Percentiles rank a stretch among this genome's conserved stretches.
phyloP scores from a whole-genome alignment of 2,113 vertebrate species.

The Psammodynastes pulverulentus region DNA sequence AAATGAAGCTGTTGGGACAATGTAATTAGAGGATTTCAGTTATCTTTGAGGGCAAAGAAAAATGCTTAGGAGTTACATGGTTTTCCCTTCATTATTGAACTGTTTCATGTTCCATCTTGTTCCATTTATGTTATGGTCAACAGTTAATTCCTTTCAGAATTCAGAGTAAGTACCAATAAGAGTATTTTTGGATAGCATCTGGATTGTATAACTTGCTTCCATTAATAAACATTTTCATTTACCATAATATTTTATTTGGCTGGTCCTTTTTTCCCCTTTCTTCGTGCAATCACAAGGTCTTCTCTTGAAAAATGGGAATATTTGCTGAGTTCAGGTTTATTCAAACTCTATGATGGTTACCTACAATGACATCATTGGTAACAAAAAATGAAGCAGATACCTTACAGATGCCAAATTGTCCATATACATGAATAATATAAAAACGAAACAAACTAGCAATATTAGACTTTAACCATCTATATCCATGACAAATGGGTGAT shows the following conservation, averaged over 20 bases:
- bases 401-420: conserved; percentile 11
- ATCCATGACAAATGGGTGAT: neutral
- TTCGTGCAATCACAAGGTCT: neutral
- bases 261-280: conserved; percentile 1
- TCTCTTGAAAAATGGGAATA: conserved; percentile 38
- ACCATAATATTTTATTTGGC: conserved; percentile 29
- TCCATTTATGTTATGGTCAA: neutral
- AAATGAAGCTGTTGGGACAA: neutral
- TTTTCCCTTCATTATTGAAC: too few relatives aligned
- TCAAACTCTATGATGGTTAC: neutral
- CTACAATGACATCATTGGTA: conserved; percentile 8
- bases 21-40: neutral
- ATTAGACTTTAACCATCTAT: neutral
- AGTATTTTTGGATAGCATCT: conserved; percentile 28
- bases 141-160: conserved; percentile 5
- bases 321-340: neutral
- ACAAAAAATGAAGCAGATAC: conserved; percentile 18
- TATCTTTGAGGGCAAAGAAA: neutral
- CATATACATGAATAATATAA: neutral
- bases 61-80: neutral
- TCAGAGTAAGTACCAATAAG: neutral
- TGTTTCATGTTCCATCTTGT: neutral
- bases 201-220: conserved; percentile 24
- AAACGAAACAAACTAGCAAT: neutral
- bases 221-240: conserved; percentile 14